These are phyloP conservation scores for Dryoscopus gambensis DNA, from an alignment of 2,113 vertebrate species.

Conservation along the genomic window DNA sequence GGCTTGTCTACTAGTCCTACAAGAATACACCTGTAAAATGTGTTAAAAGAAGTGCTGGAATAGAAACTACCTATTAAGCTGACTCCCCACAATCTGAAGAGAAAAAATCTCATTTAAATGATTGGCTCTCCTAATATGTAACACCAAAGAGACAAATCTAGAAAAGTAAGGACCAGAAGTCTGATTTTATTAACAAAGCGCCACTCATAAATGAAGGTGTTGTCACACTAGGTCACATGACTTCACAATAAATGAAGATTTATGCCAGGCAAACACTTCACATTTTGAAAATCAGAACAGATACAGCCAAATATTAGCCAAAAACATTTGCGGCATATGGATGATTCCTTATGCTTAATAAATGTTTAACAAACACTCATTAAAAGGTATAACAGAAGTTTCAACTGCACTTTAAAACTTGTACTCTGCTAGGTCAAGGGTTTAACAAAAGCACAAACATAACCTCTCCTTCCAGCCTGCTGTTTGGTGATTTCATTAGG, in stretches of 20 bases:
- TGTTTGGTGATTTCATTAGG: background rate
- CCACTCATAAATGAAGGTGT: background rate
- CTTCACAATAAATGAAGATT: background rate
- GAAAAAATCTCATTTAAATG: background rate
- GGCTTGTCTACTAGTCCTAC: background rate
- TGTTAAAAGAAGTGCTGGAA: background rate
- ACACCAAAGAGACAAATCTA: background rate
- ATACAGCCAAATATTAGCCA: background rate
- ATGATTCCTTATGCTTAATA: background rate
- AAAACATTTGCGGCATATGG: accelerated
- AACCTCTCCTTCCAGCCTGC: background rate
- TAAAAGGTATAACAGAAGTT: background rate
- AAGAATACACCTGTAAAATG: background rate
- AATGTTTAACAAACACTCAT: background rate
- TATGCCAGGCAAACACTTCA: background rate
- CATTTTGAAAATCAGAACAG: background rate
- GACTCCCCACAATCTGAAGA: background rate
- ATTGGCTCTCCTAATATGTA: background rate
- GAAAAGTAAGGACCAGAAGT: background rate
- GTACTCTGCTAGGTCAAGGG: background rate
- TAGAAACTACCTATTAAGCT: background rate
- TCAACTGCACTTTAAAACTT: background rate
- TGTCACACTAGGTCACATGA: background rate
- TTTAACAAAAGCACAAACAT: background rate
- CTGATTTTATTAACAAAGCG: background rate